A percentile compares a stretch with the other conserved stretches of the same genome.
Evolutionary conservation across 2,797 vertebrate genomes (phyloP).

Genomic region (Sebastes kiyomatsui): DNA sequence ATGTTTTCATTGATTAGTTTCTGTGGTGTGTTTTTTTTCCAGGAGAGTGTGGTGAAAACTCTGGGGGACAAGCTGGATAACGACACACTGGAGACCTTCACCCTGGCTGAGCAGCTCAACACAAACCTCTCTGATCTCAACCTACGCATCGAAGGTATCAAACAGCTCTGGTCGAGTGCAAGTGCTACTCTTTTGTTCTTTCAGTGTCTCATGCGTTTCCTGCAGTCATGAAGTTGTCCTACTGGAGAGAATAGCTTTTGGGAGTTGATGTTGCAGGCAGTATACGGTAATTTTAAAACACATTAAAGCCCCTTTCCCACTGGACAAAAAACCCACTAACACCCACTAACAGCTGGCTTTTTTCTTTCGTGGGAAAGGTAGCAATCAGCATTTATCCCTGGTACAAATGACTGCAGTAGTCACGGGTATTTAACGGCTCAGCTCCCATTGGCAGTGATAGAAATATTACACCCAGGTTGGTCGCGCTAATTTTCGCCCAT

Average conservation of each 20-base stretch:
- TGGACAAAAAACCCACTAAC: no score
- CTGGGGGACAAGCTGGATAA: conserved; percentile 81
- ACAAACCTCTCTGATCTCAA: conserved; percentile 85
- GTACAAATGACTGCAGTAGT: no score
- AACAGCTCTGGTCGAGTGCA: not conserved
- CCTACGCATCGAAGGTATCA: conserved; percentile 88
- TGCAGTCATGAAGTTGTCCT: not conserved
- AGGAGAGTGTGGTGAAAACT: conserved; percentile 83
- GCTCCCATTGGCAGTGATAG: no score
- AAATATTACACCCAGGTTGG: no score
- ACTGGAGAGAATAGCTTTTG: not conserved
- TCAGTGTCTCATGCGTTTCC: not conserved
- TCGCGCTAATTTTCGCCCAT: no score
- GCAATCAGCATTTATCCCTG: no score
- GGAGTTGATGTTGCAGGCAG: not conserved
- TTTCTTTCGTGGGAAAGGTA: no score
- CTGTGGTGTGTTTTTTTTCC: conserved; percentile 64
- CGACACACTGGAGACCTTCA: conserved; percentile 82
- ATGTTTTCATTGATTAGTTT: conserved; percentile 17
- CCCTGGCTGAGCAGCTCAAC: conserved; percentile 84
- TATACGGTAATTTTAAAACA: not conserved
- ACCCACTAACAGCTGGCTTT: no score
- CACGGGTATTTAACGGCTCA: no score
- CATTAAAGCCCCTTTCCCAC: not conserved
- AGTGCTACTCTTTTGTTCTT: not conserved